These are phyloP conservation scores for Rhinichthys osculus DNA, from an alignment of 2,797 vertebrate genomes.

Conservation along the genomic window DNA sequence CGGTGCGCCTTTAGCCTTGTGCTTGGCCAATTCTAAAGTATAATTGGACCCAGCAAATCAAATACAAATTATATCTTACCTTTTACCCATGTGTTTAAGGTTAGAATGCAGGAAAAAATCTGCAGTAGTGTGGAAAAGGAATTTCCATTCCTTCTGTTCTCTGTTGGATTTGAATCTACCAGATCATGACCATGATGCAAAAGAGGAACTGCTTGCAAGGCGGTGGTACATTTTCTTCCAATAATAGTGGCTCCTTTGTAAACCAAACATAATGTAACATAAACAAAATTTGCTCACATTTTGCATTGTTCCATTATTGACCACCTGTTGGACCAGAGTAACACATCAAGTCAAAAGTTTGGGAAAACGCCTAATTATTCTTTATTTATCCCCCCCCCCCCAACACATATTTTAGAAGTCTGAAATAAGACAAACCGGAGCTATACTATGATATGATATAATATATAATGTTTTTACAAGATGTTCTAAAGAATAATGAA, in stretches of 20 bases:
- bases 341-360: too few species aligned
- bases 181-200: background rate
- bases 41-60: slow-evolving; percentile 3
- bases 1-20: too few species aligned
- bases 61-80: background rate
- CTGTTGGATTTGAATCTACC: slow-evolving; percentile 8
- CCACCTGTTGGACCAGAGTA: too few species aligned
- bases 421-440: too few species aligned
- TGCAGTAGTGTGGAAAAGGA: background rate
- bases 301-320: too few species aligned
- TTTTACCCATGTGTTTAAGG: background rate
- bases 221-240: background rate
- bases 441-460: too few species aligned
- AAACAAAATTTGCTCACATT: background rate
- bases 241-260: background rate
- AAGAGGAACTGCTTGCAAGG: background rate
- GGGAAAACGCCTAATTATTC: too few species aligned
- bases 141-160: background rate
- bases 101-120: background rate
- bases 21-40: background rate
- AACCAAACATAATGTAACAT: background rate
- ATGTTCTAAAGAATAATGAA: too few species aligned
- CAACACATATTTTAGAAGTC: too few species aligned
- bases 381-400: too few species aligned
- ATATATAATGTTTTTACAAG: too few species aligned